Conservation (phyloP, 2,888 invertebrate genomes). For the Fragum sueziense region DNA sequence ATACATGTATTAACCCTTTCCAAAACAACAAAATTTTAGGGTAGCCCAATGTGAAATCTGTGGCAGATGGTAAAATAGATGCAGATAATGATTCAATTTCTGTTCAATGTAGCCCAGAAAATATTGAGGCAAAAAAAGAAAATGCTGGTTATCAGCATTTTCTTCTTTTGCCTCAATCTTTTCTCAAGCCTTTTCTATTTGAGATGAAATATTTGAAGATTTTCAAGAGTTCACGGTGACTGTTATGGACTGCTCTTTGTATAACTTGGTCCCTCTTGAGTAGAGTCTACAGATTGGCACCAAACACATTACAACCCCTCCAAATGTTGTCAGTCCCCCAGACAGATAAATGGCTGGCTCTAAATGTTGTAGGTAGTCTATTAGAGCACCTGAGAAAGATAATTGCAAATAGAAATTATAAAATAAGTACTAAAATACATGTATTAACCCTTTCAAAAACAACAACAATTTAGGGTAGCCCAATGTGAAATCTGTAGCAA, state of each 20-base stretch:
- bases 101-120: no score
- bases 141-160: no score
- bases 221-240: background rate
- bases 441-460: background rate
- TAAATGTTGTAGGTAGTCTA: background rate
- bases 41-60: no score
- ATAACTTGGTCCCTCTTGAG: background rate
- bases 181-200: no score
- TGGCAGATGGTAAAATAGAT: no score
- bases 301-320: slow-evolving; percentile 60
- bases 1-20: background rate
- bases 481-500: no score
- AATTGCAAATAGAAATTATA: background rate
- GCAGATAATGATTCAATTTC: no score
- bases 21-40: no score
- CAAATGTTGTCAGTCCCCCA: slow-evolving; percentile 53
- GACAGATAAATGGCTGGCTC: slow-evolving; percentile 42
- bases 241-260: background rate
- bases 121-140: no score
- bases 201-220: background rate
- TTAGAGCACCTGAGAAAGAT: background rate
- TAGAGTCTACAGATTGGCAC: slow-evolving; percentile 40
- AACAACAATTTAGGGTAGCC: background rate
- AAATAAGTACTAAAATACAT: background rate
- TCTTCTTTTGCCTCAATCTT: no score